These are phyloP conservation scores for Mythimna loreyi DNA, from an alignment of 2,888 invertebrate species.

Conservation along the genomic window DNA sequence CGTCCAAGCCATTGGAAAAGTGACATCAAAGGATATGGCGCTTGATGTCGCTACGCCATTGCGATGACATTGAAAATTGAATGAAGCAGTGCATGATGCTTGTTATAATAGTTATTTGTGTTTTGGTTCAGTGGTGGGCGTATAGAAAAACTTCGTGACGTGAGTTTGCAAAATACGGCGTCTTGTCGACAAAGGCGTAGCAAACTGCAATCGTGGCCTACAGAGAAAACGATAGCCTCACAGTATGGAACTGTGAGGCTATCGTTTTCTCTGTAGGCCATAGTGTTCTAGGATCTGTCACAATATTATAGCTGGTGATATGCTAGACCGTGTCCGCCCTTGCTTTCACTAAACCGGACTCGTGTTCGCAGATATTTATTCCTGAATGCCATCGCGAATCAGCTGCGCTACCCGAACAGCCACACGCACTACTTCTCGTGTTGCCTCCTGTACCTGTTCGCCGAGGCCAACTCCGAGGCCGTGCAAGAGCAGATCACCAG, in stretches of 20 bases:
- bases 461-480: slow-evolving; percentile 98
- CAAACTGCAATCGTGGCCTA: too few relatives aligned
- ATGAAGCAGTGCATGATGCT: too few relatives aligned
- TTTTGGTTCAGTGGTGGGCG: too few relatives aligned
- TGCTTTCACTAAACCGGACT: slow-evolving; percentile 7
- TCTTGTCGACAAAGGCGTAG: not conserved
- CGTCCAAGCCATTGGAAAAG: too few relatives aligned
- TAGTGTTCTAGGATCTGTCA: not conserved
- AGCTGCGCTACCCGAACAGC: slow-evolving; percentile 99
- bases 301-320: not conserved
- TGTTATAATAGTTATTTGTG: too few relatives aligned
- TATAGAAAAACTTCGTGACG: too few relatives aligned
- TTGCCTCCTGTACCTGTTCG: slow-evolving; percentile 98
- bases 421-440: slow-evolving; percentile 99
- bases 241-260: too few relatives aligned
- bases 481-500: slow-evolving; percentile 99
- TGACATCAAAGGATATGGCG: too few relatives aligned
- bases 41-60: too few relatives aligned
- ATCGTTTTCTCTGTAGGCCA: too few relatives aligned
- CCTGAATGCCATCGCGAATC: slow-evolving; percentile 99
- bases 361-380: slow-evolving; percentile 95
- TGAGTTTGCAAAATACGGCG: not conserved
- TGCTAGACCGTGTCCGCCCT: not conserved
- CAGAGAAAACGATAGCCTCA: too few relatives aligned
- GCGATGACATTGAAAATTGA: too few relatives aligned